Conservation (phyloP, 2,888 invertebrate genomes). For the Sipha maydis region DNA sequence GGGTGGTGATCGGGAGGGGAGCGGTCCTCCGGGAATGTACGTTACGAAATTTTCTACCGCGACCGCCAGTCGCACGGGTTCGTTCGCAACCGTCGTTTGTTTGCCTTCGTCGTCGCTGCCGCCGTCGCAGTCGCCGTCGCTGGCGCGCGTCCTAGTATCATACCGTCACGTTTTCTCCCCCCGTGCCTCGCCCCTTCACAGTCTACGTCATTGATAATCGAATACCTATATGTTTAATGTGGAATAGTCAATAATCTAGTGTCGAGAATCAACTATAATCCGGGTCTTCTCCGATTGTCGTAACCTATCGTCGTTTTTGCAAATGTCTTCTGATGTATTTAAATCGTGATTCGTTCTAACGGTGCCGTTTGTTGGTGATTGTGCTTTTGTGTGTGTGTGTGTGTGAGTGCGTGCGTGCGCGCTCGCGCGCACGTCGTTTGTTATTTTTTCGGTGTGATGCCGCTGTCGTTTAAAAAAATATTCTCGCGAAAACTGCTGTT, state of each 20-base stretch:
- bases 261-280: neutral
- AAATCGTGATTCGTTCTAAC: constrained; percentile 33
- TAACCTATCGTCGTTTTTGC: neutral
- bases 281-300: neutral
- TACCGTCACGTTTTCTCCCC: neutral
- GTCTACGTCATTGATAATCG: neutral
- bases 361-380: neutral
- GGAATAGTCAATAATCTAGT: too few relatives aligned
- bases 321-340: constrained; percentile 54
- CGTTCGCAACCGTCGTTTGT: constrained; percentile 51
- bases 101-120: neutral
- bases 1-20: constrained; percentile 13
- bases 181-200: neutral
- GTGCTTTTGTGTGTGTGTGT: neutral
- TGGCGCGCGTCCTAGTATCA: constrained; percentile 42
- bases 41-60: constrained; percentile 58
- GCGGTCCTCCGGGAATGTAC: constrained; percentile 56
- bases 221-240: neutral
- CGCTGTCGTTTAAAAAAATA: constrained; percentile 58
- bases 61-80: constrained; percentile 48
- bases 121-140: constrained; percentile 8
- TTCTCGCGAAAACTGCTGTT: constrained; percentile 58
- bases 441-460: constrained; percentile 31
- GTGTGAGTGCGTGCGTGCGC: neutral
- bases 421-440: neutral